phyloP scores from a whole-genome alignment of 1,140 invertebrate species.

The Pectinophora gossypiella region DNA sequence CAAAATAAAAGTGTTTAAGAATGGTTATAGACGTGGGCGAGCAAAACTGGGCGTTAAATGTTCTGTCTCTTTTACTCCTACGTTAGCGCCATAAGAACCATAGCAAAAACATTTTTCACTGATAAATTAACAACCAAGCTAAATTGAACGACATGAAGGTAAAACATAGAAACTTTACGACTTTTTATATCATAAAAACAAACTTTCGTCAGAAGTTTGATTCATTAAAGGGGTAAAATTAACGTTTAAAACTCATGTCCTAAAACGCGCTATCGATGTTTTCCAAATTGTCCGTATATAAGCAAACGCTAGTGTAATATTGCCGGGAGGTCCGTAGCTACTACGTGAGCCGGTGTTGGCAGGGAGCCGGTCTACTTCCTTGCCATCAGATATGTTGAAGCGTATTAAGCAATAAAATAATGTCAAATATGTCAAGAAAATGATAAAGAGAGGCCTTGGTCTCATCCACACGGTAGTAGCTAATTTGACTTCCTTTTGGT shows the following conservation, averaged over 20 bases:
- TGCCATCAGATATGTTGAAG: slow-evolving; percentile 53
- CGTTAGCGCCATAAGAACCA: too few species aligned
- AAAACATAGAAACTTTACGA: too few species aligned
- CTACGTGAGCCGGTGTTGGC: slow-evolving; percentile 51
- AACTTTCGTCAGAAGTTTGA: slow-evolving; percentile 14
- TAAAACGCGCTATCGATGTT: slow-evolving; percentile 47
- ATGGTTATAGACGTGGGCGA: not conserved
- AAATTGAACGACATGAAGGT: too few species aligned
- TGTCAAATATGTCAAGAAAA: slow-evolving; percentile 62
- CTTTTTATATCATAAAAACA: too few species aligned
- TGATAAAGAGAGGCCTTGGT: slow-evolving; percentile 56
- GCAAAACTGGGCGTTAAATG: not conserved
- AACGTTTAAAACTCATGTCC: slow-evolving; percentile 16
- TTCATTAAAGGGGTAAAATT: slow-evolving; percentile 7
- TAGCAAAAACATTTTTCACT: too few species aligned
- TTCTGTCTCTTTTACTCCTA: slow-evolving; percentile 26
- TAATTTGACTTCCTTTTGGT: slow-evolving; percentile 57
- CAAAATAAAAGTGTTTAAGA: not conserved
- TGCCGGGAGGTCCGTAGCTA: slow-evolving; percentile 58
- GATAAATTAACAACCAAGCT: too few species aligned
- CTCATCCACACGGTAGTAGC: slow-evolving; percentile 59
- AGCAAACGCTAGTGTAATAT: not conserved
- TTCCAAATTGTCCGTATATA: slow-evolving; percentile 29
- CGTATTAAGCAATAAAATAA: slow-evolving; percentile 43
- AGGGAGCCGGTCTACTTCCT: slow-evolving; percentile 56